These are phyloP conservation scores for Pleuronectes platessa DNA, from an alignment of 2,113 vertebrate species.

Conservation along the genomic window DNA sequence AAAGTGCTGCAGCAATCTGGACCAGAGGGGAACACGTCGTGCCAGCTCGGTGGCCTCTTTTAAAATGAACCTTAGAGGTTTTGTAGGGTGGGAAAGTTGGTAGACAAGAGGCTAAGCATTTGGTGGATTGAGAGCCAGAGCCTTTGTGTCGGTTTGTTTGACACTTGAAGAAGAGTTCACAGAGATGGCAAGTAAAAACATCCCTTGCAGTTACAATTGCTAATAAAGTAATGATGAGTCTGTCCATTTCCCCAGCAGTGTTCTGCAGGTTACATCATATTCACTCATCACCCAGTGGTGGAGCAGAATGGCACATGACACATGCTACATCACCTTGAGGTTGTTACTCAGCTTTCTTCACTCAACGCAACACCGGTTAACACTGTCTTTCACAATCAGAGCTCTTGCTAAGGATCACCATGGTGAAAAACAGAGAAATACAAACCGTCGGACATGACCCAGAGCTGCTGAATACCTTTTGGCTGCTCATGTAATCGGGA, in stretches of 20 bases:
- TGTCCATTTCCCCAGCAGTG: conserved; percentile 15
- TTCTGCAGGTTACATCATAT: conserved; percentile 24
- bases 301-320: conserved; percentile 2
- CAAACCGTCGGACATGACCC: neutral
- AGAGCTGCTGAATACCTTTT: neutral
- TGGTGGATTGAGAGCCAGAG: conserved; percentile 43
- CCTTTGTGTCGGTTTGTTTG: conserved; percentile 34
- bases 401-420: neutral
- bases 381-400: conserved; percentile 9
- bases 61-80: conserved; percentile 36
- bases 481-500: neutral
- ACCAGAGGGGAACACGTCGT: conserved; percentile 37
- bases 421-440: no score
- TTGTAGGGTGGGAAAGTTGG: conserved; percentile 55
- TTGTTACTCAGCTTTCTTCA: conserved; percentile 12
- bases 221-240: neutral
- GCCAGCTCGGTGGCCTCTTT: conserved; percentile 50
- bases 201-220: neutral
- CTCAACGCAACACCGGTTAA: neutral
- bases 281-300: neutral
- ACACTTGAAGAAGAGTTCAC: neutral
- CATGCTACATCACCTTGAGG: conserved; percentile 1
- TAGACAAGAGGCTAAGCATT: conserved; percentile 30
- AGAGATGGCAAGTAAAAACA: neutral
- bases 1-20: conserved; percentile 40